Evolutionary conservation across 2,888 invertebrate genomes (phyloP), one percentile per base, ranked within the genome.

Genomic region (Drosophila siamana): DNA sequence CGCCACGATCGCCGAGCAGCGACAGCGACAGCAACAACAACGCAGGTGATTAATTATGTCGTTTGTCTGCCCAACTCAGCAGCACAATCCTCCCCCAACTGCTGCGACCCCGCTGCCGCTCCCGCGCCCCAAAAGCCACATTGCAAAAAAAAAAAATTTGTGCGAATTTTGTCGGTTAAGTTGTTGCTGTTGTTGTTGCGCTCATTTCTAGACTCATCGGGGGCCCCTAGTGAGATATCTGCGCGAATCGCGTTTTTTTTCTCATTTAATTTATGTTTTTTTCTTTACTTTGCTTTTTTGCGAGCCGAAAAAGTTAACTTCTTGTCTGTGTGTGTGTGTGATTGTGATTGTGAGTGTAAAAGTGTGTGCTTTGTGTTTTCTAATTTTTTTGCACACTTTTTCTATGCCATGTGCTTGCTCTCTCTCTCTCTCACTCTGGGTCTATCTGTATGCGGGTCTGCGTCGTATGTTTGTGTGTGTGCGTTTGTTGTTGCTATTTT

Each of bases 351-450:
- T 52, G 26, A 43, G 67, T 52, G 74, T 68, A 59, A 52, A 56
- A 47, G 64, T 47, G 69, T 64, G 61, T 70, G 69, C 71, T 69
- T 76, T 81, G 80, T 74, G 76, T 71, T 80, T 80, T 80, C 73
- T 79, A 78, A 79, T 63, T 75, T 55, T 71, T 75, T 78, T 75
- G 69, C 74, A 75, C 69, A 75, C 78, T 75, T 78, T 75, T 76
- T 76, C 78, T 76, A 74, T 78, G 78, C 78, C 69, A 74, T 78
- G 74, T 63, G 74, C 52, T 40, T 70, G 44, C 19, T 51, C 52
- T 57, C 56, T 65, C 43, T 47, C 47, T 59, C 51, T 44, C 52
- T 48, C 56, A 63, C 43, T 43, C 56, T 64, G 40, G 44, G 43
- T 61, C 47, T 46, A 48, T 66, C 75, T 33, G 50, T 55, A 62